Evolutionary conservation across 1,140 invertebrate species (phyloP).

Genomic region (Calliopsis andreniformis): DNA sequence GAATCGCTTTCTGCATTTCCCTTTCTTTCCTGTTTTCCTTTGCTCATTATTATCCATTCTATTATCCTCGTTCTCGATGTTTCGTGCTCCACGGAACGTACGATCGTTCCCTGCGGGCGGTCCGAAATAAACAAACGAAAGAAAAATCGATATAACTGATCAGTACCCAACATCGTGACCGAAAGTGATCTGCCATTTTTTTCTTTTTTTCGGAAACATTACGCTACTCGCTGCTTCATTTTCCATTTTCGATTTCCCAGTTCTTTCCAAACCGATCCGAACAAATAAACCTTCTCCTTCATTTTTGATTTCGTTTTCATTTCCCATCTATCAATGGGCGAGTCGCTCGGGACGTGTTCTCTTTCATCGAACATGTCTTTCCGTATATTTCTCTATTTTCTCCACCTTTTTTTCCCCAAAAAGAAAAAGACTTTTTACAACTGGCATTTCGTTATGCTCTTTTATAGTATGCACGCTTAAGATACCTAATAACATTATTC

Average conservation of each 20-base stretch:
- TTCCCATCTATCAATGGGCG: slow-evolving; percentile 19
- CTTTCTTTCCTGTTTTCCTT: neutral
- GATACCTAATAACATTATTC: slow-evolving; percentile 79
- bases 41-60: neutral
- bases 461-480: slow-evolving; percentile 74
- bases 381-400: slow-evolving; percentile 37
- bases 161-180: slow-evolving; percentile 4
- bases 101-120: slow-evolving; percentile 35
- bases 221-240: neutral
- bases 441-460: slow-evolving; percentile 77
- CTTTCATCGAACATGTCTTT: slow-evolving; percentile 39
- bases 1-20: slow-evolving; percentile 19
- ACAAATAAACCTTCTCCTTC: neutral
- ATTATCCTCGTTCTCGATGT: slow-evolving; percentile 5
- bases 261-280: neutral
- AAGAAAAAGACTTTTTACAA: slow-evolving; percentile 71
- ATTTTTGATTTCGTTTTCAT: neutral
- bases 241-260: neutral
- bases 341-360: slow-evolving; percentile 35
- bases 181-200: slow-evolving; percentile 15
- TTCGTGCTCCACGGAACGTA: slow-evolving; percentile 31
- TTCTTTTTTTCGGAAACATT: no score
- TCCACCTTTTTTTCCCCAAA: slow-evolving; percentile 33
- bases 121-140: slow-evolving; percentile 11
- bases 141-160: slow-evolving; percentile 31